Percentiles rank a stretch among this genome's conserved stretches.
Conservation (phyloP, 2,797 vertebrate genomes). For the Buphagus erythrorhynchus region DNA sequence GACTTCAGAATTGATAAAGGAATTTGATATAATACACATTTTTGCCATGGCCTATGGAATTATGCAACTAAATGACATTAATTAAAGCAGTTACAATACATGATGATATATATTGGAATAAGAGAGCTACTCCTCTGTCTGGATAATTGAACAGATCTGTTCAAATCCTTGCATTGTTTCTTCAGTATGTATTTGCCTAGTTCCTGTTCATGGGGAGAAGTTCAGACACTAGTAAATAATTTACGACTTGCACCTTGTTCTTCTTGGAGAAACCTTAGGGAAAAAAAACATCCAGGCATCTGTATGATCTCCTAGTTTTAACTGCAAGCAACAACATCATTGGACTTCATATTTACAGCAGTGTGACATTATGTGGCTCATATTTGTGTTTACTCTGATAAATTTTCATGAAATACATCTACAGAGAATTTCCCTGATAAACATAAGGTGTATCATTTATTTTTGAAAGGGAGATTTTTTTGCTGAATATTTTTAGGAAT, state of each 20-base stretch:
- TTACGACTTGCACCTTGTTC: background rate
- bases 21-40: background rate
- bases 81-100: background rate
- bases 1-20: background rate
- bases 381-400: background rate
- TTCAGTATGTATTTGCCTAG: background rate
- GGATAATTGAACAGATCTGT: background rate
- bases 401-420: background rate
- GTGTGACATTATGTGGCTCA: background rate
- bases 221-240: background rate
- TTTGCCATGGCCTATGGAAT: background rate
- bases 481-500: background rate
- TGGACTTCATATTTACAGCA: background rate
- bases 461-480: background rate
- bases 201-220: background rate
- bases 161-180: background rate
- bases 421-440: background rate
- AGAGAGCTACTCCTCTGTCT: background rate
- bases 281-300: background rate
- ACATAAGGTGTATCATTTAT: accelerated
- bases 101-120: background rate
- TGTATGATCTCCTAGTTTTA: background rate
- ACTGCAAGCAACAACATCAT: background rate
- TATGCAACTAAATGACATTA: background rate
- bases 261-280: background rate